Evolutionary conservation across 2,113 vertebrate species (phyloP).

Genomic region (Hemicordylus capensis): DNA sequence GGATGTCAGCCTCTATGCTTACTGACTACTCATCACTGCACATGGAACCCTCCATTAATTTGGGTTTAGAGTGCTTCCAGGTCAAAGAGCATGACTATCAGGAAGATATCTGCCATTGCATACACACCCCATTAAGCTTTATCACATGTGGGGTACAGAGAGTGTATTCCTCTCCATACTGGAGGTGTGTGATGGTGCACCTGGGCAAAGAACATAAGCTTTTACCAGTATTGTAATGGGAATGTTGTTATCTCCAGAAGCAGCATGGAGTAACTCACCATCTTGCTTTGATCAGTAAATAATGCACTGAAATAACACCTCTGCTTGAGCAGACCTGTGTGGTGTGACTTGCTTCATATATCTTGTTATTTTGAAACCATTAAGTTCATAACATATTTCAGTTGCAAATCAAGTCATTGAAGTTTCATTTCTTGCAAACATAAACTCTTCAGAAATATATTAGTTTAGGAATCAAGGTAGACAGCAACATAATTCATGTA

Average conservation of each 20-base stretch:
- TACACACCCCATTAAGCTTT: background rate
- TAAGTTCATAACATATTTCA: slow-evolving; percentile 35
- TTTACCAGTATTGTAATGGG: background rate
- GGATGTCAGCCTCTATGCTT: background rate
- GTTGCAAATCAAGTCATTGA: slow-evolving; percentile 28
- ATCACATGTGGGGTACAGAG: accelerated
- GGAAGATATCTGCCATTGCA: background rate
- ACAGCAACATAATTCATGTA: slow-evolving; percentile 47
- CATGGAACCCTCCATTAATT: background rate
- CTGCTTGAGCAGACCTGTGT: background rate
- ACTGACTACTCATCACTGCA: background rate
- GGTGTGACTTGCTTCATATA: background rate
- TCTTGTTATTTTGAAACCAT: slow-evolving; percentile 30
- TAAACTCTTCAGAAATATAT: slow-evolving; percentile 28
- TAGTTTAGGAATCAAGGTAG: slow-evolving; percentile 44
- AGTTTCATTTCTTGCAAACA: slow-evolving; percentile 27
- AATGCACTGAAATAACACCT: background rate
- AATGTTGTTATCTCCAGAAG: background rate
- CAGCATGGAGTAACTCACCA: background rate
- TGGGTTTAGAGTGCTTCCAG: background rate
- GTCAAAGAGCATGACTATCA: background rate
- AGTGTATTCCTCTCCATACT: background rate
- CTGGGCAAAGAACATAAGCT: background rate
- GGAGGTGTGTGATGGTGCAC: background rate
- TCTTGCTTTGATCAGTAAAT: background rate